Evolutionary conservation across 1,140 invertebrate species (phyloP).

Genomic region (Anthonomus grandis): DNA sequence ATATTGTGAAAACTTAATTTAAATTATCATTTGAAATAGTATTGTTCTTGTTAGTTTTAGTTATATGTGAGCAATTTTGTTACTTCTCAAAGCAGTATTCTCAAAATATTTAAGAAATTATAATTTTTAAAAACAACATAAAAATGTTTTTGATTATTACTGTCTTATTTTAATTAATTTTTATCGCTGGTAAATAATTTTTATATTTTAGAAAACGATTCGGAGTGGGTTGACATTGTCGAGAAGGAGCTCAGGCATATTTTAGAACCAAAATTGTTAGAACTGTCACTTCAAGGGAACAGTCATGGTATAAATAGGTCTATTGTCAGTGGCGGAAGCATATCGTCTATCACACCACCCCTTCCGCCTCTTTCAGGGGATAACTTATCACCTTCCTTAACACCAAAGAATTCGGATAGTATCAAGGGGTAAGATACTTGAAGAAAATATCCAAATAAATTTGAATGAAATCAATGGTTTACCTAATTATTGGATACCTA

Average conservation of each 20-base stretch:
- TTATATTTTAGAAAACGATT: constrained; percentile 58
- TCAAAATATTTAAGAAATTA: no score
- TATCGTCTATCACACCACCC: constrained; percentile 70
- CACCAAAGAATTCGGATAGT: constrained; percentile 51
- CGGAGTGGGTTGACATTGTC: constrained; percentile 80
- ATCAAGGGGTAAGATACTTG: constrained; percentile 48
- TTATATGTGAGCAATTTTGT: no score
- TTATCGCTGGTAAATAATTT: no score
- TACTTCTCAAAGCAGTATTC: no score
- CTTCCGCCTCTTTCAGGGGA: constrained; percentile 68
- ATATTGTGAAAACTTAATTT: no score
- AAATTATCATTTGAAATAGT: no score
- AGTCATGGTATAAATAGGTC: constrained; percentile 52
- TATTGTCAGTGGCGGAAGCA: constrained; percentile 63
- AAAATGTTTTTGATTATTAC: background rate
- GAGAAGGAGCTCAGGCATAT: constrained; percentile 76
- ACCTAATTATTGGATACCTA: no score
- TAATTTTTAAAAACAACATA: background rate
- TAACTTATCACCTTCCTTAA: constrained; percentile 47
- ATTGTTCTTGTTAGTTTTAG: no score
- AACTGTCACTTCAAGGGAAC: constrained; percentile 52
- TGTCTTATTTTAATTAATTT: no score
- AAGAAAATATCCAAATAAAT: no score
- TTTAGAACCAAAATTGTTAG: constrained; percentile 64
- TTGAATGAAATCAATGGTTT: no score